Evolutionary conservation across 30 jellyfish, hydroid and myxozoan species (phyloP).

Genomic region (Nemopilema nomurai): DNA sequence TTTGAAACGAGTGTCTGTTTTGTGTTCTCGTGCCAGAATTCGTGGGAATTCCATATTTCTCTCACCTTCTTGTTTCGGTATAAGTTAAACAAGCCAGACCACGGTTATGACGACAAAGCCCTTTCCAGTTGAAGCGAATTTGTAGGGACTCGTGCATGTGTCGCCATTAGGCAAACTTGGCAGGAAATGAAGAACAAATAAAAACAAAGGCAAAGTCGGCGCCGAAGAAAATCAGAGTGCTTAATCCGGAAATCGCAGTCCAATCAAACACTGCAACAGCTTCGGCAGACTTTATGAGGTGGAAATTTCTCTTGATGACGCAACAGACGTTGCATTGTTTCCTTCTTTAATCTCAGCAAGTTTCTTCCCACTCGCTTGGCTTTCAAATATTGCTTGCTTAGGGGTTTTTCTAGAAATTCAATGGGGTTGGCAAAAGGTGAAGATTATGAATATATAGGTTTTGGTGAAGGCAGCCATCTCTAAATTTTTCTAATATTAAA

Average conservation of each 20-base stretch:
- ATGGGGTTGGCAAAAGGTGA: too few species aligned
- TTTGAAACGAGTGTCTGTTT: not conserved
- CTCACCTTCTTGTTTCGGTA: not conserved
- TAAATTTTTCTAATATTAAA: too few species aligned
- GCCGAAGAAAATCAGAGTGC: conserved; percentile 16
- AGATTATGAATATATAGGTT: too few species aligned
- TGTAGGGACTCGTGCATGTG: conserved; percentile 7
- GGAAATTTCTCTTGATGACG: not conserved
- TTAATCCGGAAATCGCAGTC: conserved; percentile 39
- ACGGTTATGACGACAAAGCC: too few species aligned
- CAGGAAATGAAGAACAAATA: conserved; percentile 35
- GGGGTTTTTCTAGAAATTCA: too few species aligned
- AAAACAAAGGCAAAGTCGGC: conserved; percentile 12
- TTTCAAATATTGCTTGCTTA: not conserved
- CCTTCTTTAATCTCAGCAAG: not conserved
- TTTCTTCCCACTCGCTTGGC: not conserved
- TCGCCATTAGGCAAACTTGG: conserved; percentile 30
- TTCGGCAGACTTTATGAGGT: not conserved
- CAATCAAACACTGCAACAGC: conserved; percentile 28
- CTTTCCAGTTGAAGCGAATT: too few species aligned
- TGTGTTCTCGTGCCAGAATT: not conserved
- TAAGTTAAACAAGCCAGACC: not conserved
- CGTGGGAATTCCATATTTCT: not conserved
- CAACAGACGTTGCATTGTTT: not conserved
- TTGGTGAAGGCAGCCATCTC: too few species aligned